Evolutionary conservation across 1,140 invertebrate species (phyloP).

Genomic region (Apis florea): DNA sequence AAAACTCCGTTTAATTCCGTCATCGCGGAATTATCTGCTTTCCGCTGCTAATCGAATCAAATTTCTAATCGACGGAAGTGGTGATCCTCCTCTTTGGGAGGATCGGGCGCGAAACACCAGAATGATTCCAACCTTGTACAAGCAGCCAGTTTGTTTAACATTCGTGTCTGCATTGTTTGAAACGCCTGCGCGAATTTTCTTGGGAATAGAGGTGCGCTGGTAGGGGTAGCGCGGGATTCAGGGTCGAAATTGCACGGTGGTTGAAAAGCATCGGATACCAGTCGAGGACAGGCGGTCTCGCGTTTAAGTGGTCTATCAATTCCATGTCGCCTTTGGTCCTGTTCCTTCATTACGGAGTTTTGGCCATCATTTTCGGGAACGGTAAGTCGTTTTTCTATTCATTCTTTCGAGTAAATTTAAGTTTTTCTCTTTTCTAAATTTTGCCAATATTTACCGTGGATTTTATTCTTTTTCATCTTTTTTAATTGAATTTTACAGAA

Average conservation of each 20-base stretch:
- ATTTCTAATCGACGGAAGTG: slow-evolving; percentile 13
- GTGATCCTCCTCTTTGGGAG: background rate
- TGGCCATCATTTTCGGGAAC: slow-evolving; percentile 56
- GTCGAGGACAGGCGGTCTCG: slow-evolving; percentile 61
- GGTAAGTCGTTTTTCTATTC: slow-evolving; percentile 44
- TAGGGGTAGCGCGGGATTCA: slow-evolving; percentile 64
- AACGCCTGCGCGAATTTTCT: slow-evolving; percentile 66
- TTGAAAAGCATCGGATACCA: slow-evolving; percentile 61
- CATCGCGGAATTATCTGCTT: background rate
- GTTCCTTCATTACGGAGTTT: slow-evolving; percentile 58
- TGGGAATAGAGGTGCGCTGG: slow-evolving; percentile 39
- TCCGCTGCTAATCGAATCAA: background rate
- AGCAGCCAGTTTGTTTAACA: slow-evolving; percentile 26
- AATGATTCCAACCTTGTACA: background rate
- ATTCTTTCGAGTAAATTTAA: background rate
- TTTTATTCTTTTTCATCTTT: background rate
- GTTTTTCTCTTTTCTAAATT: background rate
- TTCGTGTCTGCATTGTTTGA: slow-evolving; percentile 42
- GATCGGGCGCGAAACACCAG: background rate
- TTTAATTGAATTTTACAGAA: background rate
- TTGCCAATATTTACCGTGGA: no score
- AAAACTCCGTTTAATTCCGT: slow-evolving; percentile 4
- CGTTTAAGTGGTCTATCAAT: slow-evolving; percentile 54
- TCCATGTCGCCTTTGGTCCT: slow-evolving; percentile 62
- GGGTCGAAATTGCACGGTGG: slow-evolving; percentile 63